Evolutionary conservation across 2,113 vertebrate species (phyloP).

Genomic region (Chamaea fasciata): DNA sequence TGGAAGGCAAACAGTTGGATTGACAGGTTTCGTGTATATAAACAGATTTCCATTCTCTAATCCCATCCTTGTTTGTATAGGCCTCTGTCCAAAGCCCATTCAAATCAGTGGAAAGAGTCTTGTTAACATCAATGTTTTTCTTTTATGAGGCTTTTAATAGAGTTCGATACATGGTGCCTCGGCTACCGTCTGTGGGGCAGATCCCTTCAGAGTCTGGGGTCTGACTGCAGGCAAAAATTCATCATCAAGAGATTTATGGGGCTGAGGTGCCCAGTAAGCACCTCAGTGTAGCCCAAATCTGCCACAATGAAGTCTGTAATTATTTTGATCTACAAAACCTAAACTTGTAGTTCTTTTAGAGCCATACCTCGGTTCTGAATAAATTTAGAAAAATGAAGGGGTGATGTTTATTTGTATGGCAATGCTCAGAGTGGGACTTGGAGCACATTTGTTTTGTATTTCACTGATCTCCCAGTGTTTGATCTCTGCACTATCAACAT

Average conservation of each 20-base stretch:
- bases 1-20: not conserved
- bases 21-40: not conserved
- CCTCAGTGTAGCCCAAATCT: not conserved
- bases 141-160: not conserved
- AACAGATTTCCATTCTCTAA: not conserved
- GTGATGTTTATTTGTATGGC: not conserved
- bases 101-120: not conserved
- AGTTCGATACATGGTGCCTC: not conserved
- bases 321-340: not conserved
- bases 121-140: not conserved
- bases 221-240: not conserved
- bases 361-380: not conserved
- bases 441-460: not conserved
- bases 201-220: not conserved
- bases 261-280: not conserved
- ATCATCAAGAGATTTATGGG: not conserved
- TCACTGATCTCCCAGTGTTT: not conserved
- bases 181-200: not conserved
- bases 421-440: not conserved
- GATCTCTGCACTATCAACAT: not conserved
- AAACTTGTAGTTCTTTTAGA: not conserved
- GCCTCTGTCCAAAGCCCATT: not conserved
- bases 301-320: not conserved
- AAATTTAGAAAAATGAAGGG: not conserved
- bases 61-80: not conserved